Evolutionary conservation across 2,113 vertebrate species (phyloP).

Genomic region (Lanius collurio): DNA sequence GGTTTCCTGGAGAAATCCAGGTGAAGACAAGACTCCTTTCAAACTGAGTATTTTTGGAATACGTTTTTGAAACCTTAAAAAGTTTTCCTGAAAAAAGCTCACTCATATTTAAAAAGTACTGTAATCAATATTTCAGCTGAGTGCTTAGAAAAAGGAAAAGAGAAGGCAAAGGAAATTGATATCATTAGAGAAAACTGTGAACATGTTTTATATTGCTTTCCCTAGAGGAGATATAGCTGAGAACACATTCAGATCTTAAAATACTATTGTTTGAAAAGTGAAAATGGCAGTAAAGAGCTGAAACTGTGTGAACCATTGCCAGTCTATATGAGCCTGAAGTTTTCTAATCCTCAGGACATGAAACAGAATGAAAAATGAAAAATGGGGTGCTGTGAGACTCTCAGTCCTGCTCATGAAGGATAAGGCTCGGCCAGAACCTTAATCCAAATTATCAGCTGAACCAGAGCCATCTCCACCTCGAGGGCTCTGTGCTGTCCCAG

Average conservation of each 20-base stretch:
- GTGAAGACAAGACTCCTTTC: not conserved
- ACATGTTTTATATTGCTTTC: not conserved
- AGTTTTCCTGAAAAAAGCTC: not conserved
- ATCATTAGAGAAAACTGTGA: not conserved
- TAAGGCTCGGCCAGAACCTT: not conserved
- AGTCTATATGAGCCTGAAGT: not conserved
- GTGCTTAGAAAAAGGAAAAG: not conserved
- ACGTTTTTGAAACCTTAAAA: not conserved
- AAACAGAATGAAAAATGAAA: not conserved
- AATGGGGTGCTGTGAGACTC: not conserved
- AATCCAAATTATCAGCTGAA: not conserved
- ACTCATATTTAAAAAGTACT: not conserved
- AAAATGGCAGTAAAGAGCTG: not conserved
- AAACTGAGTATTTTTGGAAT: not conserved
- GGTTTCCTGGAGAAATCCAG: not conserved
- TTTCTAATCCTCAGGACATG: fast-evolving
- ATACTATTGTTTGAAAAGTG: not conserved
- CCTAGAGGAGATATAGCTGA: not conserved
- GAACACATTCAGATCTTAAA: not conserved
- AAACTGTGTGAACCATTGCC: not conserved
- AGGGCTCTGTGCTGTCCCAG: not conserved
- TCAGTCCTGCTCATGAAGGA: not conserved
- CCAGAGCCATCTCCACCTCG: fast-evolving
- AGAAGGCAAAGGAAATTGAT: not conserved
- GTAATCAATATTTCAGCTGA: not conserved